Percentiles rank a stretch among this genome's conserved stretches.
Conservation (phyloP, 2,113 vertebrate species). For the Poicephalus meyeri region DNA sequence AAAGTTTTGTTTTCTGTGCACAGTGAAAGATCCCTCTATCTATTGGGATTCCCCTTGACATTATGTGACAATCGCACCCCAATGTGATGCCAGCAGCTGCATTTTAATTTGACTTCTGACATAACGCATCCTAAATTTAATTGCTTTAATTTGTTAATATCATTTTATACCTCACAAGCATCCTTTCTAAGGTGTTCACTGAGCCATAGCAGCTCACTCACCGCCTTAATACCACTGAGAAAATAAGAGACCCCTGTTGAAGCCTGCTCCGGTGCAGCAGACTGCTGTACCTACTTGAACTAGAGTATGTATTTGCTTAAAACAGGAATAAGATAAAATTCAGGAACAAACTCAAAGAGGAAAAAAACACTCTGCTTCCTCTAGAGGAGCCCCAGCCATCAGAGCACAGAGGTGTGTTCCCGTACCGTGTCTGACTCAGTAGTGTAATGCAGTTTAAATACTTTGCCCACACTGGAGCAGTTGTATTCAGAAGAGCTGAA, state of each 20-base stretch:
- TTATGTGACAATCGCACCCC: conserved; percentile 8
- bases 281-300: neutral
- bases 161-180: conserved; percentile 36
- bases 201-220: conserved; percentile 29
- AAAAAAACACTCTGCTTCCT: conserved; percentile 17
- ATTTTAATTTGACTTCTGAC: conserved; percentile 49
- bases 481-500: conserved; percentile 1
- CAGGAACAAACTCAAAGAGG: conserved; percentile 43
- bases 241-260: conserved; percentile 50
- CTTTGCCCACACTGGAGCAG: neutral
- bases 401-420: neutral
- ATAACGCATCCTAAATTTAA: conserved; percentile 51
- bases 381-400: neutral
- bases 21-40: conserved; percentile 39
- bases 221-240: neutral
- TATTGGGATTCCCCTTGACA: neutral
- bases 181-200: conserved; percentile 40
- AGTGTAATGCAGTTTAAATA: neutral
- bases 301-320: neutral
- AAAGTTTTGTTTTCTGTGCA: neutral
- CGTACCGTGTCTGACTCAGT: neutral
- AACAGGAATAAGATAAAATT: conserved; percentile 45
- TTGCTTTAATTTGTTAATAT: conserved; percentile 58
- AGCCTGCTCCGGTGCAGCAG: neutral
- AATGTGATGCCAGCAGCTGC: neutral